These are phyloP conservation scores for Calliphora vicina DNA, from an alignment of 1,140 invertebrate species.

Conservation along the genomic window DNA sequence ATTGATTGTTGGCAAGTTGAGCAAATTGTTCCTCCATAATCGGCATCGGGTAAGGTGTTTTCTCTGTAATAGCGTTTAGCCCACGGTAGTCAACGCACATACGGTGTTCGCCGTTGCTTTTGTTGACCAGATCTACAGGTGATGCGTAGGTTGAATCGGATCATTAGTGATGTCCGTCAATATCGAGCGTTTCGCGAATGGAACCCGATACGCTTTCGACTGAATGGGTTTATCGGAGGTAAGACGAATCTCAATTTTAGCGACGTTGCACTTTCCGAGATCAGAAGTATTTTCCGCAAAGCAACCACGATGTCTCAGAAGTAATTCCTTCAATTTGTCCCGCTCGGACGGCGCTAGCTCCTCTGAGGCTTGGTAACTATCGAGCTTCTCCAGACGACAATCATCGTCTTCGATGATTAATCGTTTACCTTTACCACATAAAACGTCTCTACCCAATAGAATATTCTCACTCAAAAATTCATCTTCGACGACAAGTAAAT, in stretches of 20 bases:
- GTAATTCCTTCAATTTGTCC: not conserved
- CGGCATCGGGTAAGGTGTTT: slow-evolving; percentile 66
- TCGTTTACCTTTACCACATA: slow-evolving; percentile 18
- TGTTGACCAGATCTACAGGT: slow-evolving; percentile 20
- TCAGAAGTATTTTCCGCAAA: not conserved
- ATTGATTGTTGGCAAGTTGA: slow-evolving; percentile 47
- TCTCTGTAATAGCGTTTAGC: slow-evolving; percentile 60
- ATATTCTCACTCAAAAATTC: not conserved
- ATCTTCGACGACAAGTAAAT: not conserved
- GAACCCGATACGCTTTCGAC: slow-evolving; percentile 27
- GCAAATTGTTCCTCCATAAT: slow-evolving; percentile 65
- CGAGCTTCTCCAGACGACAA: slow-evolving; percentile 5
- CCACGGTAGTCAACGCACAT: slow-evolving; percentile 47
- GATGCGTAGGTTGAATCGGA: slow-evolving; percentile 25
- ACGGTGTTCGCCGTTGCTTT: slow-evolving; percentile 37
- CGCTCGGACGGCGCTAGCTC: not conserved
- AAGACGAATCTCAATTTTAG: not conserved
- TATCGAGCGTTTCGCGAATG: slow-evolving; percentile 22
- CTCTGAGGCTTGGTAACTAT: not conserved
- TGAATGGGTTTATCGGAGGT: not conserved
- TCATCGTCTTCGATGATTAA: slow-evolving; percentile 22
- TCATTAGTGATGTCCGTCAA: not conserved
- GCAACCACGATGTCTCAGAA: not conserved
- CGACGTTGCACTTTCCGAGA: not conserved
- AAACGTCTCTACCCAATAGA: slow-evolving; percentile 15